phyloP scores from a whole-genome alignment of 2,888 invertebrate species.

The Lissocephala sabroskyi region DNA sequence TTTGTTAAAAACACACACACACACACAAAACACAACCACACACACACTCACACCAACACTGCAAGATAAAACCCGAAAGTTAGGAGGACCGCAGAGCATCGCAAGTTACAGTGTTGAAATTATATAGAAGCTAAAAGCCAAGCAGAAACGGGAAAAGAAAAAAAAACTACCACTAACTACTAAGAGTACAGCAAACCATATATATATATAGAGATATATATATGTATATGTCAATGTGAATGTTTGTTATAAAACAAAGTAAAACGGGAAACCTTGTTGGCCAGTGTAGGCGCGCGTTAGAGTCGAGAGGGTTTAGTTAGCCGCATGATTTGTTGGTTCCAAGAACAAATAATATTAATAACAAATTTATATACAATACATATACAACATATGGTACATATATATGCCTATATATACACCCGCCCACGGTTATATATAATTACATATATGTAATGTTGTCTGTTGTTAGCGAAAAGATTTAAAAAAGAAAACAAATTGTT shows the following conservation, averaged over 20 bases:
- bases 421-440: conserved; percentile 22
- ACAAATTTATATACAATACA: conserved; percentile 16
- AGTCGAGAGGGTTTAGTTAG: neutral
- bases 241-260: conserved; percentile 47
- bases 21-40: conserved; percentile 16
- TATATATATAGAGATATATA: conserved; percentile 15
- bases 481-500: too few relatives aligned
- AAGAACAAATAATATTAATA: conserved; percentile 32
- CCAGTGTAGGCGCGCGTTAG: conserved; percentile 20
- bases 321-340: conserved; percentile 51
- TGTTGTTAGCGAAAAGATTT: conserved; percentile 35
- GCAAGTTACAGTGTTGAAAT: conserved; percentile 15
- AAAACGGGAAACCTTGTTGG: conserved; percentile 12
- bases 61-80: too few relatives aligned
- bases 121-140: conserved; percentile 39
- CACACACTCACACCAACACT: too few relatives aligned
- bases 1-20: conserved; percentile 25
- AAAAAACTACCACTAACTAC: conserved; percentile 14
- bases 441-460: conserved; percentile 43
- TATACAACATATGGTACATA: conserved; percentile 22
- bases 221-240: conserved; percentile 33
- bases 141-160: conserved; percentile 18
- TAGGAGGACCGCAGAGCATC: too few relatives aligned
- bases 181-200: conserved; percentile 4
- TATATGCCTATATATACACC: conserved; percentile 22